Percentiles rank a stretch among this genome's conserved stretches.
phyloP scores from a whole-genome alignment of 2,888 invertebrate genomes.

The Sicus ferrugineus region DNA sequence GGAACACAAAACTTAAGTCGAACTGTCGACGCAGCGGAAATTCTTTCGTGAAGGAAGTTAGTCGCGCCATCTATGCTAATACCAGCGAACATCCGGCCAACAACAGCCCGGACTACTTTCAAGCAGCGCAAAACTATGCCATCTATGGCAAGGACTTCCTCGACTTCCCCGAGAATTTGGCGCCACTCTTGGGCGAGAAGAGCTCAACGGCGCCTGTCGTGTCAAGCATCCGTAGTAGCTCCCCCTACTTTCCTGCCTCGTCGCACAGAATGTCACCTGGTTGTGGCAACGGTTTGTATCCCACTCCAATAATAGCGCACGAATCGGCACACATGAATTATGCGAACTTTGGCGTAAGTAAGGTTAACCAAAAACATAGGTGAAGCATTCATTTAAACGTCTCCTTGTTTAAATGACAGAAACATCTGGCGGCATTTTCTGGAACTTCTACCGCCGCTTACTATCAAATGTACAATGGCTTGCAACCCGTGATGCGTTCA shows the following conservation, averaged over 20 bases:
- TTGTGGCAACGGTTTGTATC: constrained; percentile 36
- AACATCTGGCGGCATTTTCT: constrained; percentile 24
- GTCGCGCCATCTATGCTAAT: constrained; percentile 51
- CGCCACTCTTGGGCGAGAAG: constrained; percentile 37
- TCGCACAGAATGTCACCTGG: neutral
- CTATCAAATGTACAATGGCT: constrained; percentile 42
- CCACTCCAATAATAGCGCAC: constrained; percentile 26
- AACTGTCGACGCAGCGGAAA: constrained; percentile 43
- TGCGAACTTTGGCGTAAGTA: constrained; percentile 38
- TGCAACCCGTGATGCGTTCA: constrained; percentile 39
- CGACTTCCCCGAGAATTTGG: constrained; percentile 50
- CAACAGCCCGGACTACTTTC: constrained; percentile 50
- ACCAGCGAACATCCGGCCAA: constrained; percentile 49
- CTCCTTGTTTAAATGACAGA: constrained; percentile 8
- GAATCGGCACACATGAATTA: constrained; percentile 15
- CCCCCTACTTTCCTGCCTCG: constrained; percentile 12
- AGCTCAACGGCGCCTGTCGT: neutral
- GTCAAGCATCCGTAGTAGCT: constrained; percentile 10
- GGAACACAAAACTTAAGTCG: constrained; percentile 41
- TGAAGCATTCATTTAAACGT: neutral
- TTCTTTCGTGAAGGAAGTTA: constrained; percentile 52
- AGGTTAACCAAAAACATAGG: neutral
- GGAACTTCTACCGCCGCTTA: constrained; percentile 38
- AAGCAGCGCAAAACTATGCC: constrained; percentile 59
- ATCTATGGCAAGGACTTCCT: constrained; percentile 50